Base-by-base conservation (phyloP, 2,888 invertebrate genomes). In the Epinotia ramella region DNA sequence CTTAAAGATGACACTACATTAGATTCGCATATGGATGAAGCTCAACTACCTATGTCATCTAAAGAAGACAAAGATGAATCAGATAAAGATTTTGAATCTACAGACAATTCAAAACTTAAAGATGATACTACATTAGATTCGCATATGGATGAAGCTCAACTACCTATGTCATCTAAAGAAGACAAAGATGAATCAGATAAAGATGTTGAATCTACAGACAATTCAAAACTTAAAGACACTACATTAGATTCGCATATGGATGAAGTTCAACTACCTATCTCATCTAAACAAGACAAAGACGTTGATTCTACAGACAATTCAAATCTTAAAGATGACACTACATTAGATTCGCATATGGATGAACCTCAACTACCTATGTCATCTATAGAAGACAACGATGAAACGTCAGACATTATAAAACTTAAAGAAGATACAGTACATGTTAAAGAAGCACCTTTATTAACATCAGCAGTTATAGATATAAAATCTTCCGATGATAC, bases 181-280 rank as follows among this genome's bases (percentile, higher is more conserved):
- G 16, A 49, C 49, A 49, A 49, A 49, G 6, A 49, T 46, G 46
- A 46, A 49, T 24, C 24, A 24, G 2, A 24, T 24, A 24, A 24
- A 24, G 13, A 46, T 24, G 46, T 46, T 46, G 13, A 12, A 46
- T 16, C 49, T 16, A 4, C 5, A 16, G 49, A 49, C 4, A 16
- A 16, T 49, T 49, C 6, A 1, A 16, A 49, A 49, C 49, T 49
- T 16, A 49, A 49, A 53, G n/a, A 53, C 13, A 7, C 40, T 40
- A 9, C 40, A 9, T 40, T 9, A 9, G 24, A 28, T 28, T 28
- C 24, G 24, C 24, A 2, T 28, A 28, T 28, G 24, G 16, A 13
- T n/a, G 18, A 20, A 40, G 5, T 16, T 16, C 2, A 33, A 18
- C 44, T 62, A 33, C 64, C 69, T 24, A 65, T 69, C 7, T 74